Evolutionary conservation across 92 coral and sea anemone species (phyloP), one percentile per base, ranked within the genome.

Genomic region (Epizoanthus ramosus): DNA sequence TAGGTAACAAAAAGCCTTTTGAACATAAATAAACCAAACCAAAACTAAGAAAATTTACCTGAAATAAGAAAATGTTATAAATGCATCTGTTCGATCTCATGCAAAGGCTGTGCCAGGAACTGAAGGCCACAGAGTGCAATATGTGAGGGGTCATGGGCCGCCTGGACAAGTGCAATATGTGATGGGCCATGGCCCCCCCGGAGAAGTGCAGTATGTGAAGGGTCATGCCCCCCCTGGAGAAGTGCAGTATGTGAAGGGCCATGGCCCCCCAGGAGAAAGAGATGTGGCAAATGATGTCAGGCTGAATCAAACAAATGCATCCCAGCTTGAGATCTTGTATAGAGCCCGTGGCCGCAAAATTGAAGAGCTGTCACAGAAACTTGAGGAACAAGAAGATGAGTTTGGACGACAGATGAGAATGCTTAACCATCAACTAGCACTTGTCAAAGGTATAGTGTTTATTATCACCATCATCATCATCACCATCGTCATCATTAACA

Each of bases 301-400:
- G 5, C 66, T 28, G 67, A 63, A 21, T 50, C 79, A 57, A 67
- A 57, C 63, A 54, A 91, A 89, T 50, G 58, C 63, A 10, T 88
- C 91, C 3, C 99, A 97, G 85, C 88, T 97, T 7, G 98, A 94
- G 87, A 80, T 92, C n/a, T 79, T 97, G 79, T 93, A 97, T 76
- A 92, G 91, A 70, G 99, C 99, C 21, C 90, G 99, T 12, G 98
- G 98, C 23, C 81, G 99, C 54, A 94, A 97, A 56, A 83, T 97
- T 65, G 97, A 97, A 81, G 98, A 97, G 53, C 61, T 97, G 73
- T 92, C 94, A 18, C 84, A 85, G 59, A 85, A 90, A 63, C 65
- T 94, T 73, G 87, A 91, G n/a, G 83, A 72, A 63, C 88, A 93
- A 75, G 99, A 97, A 71, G 95, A 97, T n/a, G 99, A 94, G 67